Evolutionary conservation across 1,140 invertebrate genomes (phyloP).

Genomic region (Saccostrea cuccullata): DNA sequence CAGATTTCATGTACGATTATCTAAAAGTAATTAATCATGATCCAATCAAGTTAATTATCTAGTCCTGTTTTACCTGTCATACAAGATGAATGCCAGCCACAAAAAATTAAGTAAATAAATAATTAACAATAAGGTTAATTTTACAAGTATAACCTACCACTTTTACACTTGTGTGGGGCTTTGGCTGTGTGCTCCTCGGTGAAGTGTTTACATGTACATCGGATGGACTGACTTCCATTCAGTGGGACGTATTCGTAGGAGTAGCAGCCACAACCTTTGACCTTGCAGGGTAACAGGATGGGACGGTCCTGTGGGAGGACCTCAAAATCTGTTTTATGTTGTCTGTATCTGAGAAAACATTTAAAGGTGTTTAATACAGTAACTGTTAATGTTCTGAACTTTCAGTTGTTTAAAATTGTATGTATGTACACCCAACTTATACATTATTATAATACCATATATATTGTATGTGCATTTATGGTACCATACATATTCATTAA

Average conservation of each 20-base stretch:
- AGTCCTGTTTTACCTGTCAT: too few species aligned
- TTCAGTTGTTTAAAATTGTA: too few species aligned
- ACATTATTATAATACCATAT: too few species aligned
- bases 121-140: background rate
- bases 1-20: too few species aligned
- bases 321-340: conserved; percentile 79
- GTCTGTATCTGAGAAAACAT: conserved; percentile 72
- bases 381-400: too few species aligned
- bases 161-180: conserved; percentile 46
- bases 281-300: conserved; percentile 75
- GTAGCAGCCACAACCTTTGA: conserved; percentile 74
- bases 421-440: too few species aligned
- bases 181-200: conserved; percentile 72
- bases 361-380: background rate
- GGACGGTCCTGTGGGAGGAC: conserved; percentile 72
- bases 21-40: too few species aligned
- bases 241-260: conserved; percentile 77
- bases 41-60: too few species aligned
- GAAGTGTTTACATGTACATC: conserved; percentile 78
- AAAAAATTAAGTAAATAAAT: too few species aligned
- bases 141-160: background rate
- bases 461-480: too few species aligned
- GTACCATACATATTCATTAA: too few species aligned
- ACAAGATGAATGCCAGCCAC: too few species aligned
- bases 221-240: conserved; percentile 74